These are phyloP conservation scores for Colletes latitarsis DNA, from an alignment of 1,140 invertebrate genomes.

Conservation along the genomic window DNA sequence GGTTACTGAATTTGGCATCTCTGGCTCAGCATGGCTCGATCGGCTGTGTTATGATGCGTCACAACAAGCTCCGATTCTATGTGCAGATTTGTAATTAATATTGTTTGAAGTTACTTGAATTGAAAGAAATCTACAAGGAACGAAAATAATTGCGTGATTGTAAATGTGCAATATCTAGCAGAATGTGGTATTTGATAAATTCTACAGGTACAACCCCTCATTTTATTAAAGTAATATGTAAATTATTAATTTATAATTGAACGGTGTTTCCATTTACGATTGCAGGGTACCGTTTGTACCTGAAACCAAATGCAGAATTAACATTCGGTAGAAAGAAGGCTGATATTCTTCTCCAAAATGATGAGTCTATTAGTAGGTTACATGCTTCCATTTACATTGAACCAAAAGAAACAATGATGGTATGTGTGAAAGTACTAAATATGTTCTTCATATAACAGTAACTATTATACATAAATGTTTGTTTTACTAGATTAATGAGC, in stretches of 20 bases:
- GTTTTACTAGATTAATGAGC: constrained; percentile 13
- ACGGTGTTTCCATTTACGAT: background rate
- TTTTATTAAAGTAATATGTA: background rate
- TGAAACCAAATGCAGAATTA: background rate
- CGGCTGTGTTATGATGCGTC: no score
- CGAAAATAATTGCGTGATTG: background rate
- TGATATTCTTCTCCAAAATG: constrained; percentile 56
- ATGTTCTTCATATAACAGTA: background rate
- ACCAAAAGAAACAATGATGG: background rate
- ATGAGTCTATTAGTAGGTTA: constrained; percentile 66
- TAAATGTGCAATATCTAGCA: background rate
- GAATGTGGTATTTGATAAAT: constrained; percentile 25
- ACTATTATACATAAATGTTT: background rate
- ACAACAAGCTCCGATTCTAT: no score
- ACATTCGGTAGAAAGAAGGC: constrained; percentile 57
- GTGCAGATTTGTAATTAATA: no score
- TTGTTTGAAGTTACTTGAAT: no score
- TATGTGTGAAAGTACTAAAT: background rate
- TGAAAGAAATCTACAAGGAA: no score
- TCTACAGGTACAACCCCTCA: background rate
- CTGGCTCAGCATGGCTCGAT: no score
- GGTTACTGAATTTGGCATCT: no score
- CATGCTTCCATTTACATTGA: constrained; percentile 58
- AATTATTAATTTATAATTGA: background rate
- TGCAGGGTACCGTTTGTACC: constrained; percentile 1